phyloP scores from a whole-genome alignment of 2,113 vertebrate genomes.

The Saccopteryx bilineata region DNA sequence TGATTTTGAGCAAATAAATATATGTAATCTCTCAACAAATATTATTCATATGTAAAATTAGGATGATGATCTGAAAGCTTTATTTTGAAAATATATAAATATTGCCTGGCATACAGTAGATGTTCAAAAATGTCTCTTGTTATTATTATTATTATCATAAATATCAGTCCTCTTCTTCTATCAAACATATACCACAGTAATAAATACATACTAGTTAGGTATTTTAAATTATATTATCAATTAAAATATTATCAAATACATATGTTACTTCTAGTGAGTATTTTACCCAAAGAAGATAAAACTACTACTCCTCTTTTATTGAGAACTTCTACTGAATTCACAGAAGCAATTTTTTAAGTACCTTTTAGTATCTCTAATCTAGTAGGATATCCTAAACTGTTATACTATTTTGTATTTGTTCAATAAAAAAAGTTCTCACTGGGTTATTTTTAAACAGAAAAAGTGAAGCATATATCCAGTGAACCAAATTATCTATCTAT shows the following conservation, averaged over 20 bases:
- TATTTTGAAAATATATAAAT: not conserved
- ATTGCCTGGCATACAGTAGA: not conserved
- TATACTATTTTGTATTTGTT: too few relatives aligned
- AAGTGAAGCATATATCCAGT: too few relatives aligned
- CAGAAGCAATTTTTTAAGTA: too few relatives aligned
- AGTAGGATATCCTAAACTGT: too few relatives aligned
- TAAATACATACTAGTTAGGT: not conserved
- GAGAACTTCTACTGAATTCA: too few relatives aligned
- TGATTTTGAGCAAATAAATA: not conserved
- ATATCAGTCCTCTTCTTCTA: not conserved
- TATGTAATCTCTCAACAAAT: not conserved
- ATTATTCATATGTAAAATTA: not conserved
- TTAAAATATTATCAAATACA: not conserved
- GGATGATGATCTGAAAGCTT: not conserved
- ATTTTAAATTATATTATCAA: not conserved
- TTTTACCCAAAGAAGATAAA: not conserved
- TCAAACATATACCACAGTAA: not conserved
- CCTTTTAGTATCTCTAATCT: too few relatives aligned
- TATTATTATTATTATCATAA: not conserved
- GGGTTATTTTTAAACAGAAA: too few relatives aligned
- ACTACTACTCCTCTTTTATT: not conserved
- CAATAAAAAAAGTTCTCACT: too few relatives aligned
- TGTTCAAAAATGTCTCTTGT: not conserved
- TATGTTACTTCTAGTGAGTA: not conserved
- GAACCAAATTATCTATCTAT: too few relatives aligned